Evolutionary conservation across 2,888 invertebrate species (phyloP), one percentile per base, ranked within the genome.

Genomic region (Tachina fera): DNA sequence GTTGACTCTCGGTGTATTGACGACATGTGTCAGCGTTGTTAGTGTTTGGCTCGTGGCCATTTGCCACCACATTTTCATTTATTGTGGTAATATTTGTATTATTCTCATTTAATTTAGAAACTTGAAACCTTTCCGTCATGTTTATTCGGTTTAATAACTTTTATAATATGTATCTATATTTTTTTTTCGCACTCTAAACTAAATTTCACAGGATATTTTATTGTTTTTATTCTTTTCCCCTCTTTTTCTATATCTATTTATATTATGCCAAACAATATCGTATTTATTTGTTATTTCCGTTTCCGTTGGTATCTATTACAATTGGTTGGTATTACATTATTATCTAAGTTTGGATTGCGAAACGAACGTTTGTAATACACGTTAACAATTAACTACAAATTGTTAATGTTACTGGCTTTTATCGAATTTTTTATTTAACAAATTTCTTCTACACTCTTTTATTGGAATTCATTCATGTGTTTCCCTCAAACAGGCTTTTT

Each of bases 121-220:
- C 88, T 89, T 91, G 90, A 88, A 91, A 91, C 74, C 92, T 90
- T 88, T 91, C 91, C 61, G 89, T 89, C 92, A 91, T 84, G 58
- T 84, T 65, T 39, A 53, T 31, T 11, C 81, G 31, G 6, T 67
- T 11, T 68, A 13, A 5, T 31, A 31, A 31, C 31, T 31, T 61
- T 79, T 67, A 31, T 31, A 31, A 31, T 31, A 31, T 31, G 1
- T 49, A 49, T 49, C 0, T 49, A 49, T 49, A 31, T 56, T 6
- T 14, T 5, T 1, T 19, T 70, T 53, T 72, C 19, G 14, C 9
- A 53, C 4, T 51, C 41, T 60, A 39, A 16, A 53, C 9, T 60
- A 39, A 14, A 56, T 13, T 14, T 3, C n/a, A 39, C 19, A 70
- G 70, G 70, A 70, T 70, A 60, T 60, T 72, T 47, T 47, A 31